Percentiles rank a stretch among this genome's conserved stretches.
Conservation (phyloP, 2,888 invertebrate species). For the Ganaspis brasiliensis region DNA sequence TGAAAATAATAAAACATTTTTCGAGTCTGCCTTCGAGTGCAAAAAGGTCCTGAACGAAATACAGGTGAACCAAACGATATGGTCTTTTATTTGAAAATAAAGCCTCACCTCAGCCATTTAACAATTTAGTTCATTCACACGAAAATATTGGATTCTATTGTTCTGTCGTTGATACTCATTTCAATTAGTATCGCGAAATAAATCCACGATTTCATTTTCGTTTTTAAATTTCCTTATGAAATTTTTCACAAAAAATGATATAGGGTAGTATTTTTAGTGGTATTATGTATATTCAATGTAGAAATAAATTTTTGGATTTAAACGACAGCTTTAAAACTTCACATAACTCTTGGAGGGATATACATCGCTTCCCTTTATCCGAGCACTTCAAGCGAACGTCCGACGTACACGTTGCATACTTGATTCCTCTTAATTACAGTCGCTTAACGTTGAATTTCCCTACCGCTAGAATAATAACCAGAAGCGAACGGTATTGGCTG, state of each 20-base stretch:
- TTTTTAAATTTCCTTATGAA: not conserved
- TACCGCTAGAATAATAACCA: slow-evolving; percentile 69
- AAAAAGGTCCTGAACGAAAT: not conserved
- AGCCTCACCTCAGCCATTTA: not conserved
- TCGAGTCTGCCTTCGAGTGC: not conserved
- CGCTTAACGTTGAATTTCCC: slow-evolving; percentile 66
- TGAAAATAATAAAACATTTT: not conserved
- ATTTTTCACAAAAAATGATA: slow-evolving; percentile 47
- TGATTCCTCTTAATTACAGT: slow-evolving; percentile 76
- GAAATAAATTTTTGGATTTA: slow-evolving; percentile 60
- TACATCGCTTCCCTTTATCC: slow-evolving; percentile 38
- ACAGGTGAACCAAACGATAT: not conserved
- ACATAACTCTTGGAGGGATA: slow-evolving; percentile 64
- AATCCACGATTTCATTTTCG: not conserved
- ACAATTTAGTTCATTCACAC: not conserved
- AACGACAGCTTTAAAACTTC: slow-evolving; percentile 65
- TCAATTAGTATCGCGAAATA: not conserved
- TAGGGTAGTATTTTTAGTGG: slow-evolving; percentile 41
- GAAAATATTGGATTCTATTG: slow-evolving; percentile 14
- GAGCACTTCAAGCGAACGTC: slow-evolving; percentile 56
- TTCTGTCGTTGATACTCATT: not conserved
- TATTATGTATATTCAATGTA: slow-evolving; percentile 50
- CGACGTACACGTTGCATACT: slow-evolving; percentile 68
- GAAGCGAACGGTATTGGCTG: slow-evolving; percentile 35
- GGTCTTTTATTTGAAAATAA: not conserved